phyloP scores from a whole-genome alignment of 2,797 vertebrate species.

The Rallus crepitans region DNA sequence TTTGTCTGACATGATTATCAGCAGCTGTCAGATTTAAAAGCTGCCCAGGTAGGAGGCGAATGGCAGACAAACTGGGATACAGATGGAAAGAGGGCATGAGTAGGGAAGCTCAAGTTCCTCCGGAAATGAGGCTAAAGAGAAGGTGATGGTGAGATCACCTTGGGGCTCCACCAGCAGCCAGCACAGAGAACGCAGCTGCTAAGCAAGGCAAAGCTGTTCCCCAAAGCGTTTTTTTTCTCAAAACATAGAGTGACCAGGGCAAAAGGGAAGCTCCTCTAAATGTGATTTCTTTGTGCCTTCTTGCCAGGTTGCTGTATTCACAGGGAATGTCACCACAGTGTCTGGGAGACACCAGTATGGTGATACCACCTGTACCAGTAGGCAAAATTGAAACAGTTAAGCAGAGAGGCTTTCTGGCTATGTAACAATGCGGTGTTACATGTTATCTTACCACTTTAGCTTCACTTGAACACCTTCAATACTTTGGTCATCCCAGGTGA shows the following conservation, averaged over 20 bases:
- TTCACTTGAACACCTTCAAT: background rate
- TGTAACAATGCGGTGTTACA: background rate
- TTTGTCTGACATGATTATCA: background rate
- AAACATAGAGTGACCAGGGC: background rate
- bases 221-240: background rate
- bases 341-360: fast-evolving
- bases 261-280: background rate
- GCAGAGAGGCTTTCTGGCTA: background rate
- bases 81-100: background rate
- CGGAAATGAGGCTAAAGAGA: constrained; percentile 13
- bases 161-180: background rate
- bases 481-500: background rate
- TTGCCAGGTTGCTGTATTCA: background rate
- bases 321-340: background rate
- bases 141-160: background rate
- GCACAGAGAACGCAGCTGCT: background rate
- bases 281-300: background rate
- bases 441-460: background rate
- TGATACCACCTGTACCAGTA: fast-evolving
- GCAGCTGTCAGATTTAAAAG: background rate
- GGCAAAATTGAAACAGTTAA: background rate
- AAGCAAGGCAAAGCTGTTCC: background rate
- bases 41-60: background rate
- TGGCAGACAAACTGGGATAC: background rate
- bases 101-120: background rate